Base-by-base conservation (phyloP, 2,113 vertebrate species). In the Hippocampus barbouri region DNA sequence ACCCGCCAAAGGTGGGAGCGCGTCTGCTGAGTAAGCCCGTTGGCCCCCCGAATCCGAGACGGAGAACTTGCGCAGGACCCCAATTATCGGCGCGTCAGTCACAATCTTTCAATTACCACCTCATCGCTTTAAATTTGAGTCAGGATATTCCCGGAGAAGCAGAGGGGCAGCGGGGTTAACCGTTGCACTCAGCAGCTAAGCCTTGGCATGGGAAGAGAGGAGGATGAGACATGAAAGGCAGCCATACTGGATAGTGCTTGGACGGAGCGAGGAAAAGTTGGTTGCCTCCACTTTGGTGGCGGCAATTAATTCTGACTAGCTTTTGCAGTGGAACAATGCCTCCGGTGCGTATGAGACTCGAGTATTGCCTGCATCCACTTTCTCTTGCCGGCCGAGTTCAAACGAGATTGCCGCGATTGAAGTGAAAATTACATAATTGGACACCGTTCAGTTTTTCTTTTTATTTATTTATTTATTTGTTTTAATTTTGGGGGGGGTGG, bases 311-410 rank as follows among this genome's bases (percentile, higher is more conserved):
- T 83, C 68, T 65, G 74, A 75, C 82, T 84, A 83, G 86, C 82
- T 88, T 85, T 87, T 88, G 90, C 77, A 83, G 85, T 85, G 87
- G 89, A 89, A 91, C 92, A 89, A 89, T 84, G 86, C 85, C 59
- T 79, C 81, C 72, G 59, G 82, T 86, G 75, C 84, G 86, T 87
- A 79, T 67, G 66, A 82, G 74, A 87, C 75, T 62, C 67, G 61
- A 62, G 21, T 41, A 75, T 70, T 71, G 80, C 81, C 77, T 85
- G 80, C 79, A 76, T 78, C 76, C 70, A 83, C 76, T 87, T 75
- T 75, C 70, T 66, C 64, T 68, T 16, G 72, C 77, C 78, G 80
- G 79, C 69, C 30, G 49, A 45, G 73, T 78, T 83, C 80, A 79
- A 75, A 80, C 74, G 77, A 75, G 75, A 85, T 79, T 76, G 77